Base-by-base conservation (phyloP, 2,113 vertebrate genomes). In the Illadopsis cleaveri region DNA sequence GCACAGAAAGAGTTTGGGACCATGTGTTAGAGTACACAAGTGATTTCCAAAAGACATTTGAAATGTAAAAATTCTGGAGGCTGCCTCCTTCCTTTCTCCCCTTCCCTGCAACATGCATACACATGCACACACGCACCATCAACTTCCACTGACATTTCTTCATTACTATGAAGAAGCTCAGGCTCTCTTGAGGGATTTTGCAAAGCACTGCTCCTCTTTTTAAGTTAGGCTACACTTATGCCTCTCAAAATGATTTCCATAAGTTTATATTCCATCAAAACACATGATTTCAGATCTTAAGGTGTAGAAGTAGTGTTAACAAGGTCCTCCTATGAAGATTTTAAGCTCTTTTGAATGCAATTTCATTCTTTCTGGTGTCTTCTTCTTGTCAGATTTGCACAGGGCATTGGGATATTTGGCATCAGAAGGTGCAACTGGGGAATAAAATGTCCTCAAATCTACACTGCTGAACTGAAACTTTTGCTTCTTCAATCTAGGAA, bases 1-100 rank as follows among this genome's bases (percentile, higher is more conserved):
- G 95, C 83, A 93, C 22, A 44, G 85, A 66, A 97, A 97, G 90
- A 96, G 68, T 97, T 96, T 89, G 91, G 82, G 83, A 90, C 84
- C 78, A 53, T 86, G 81, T 92, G 82, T 95, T 89, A 86, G 76
- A 92, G 94, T 93, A 93, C 87, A 96, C 92, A 97, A 96, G 94
- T 96, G 97, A 97, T 97, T 98, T 97, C 96, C 86, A 94, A 97
- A 94, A 94, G 95, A 96, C 97, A 97, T 97, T 98, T 97, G 95
- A 95, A 93, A 97, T 97, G 89, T 97, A 94, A 97, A 98, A 97
- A 94, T 96, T 96, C 96, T 82, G 82, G 94, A 93, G 66, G 62
- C 84, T 91, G 86, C 51, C 76, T 94, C 68, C 64, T 64, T 95
- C 79, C 73, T 96, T 94, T 95, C 58, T 93, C 60, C 53, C 18